Evolutionary conservation across 1,140 invertebrate species (phyloP), one percentile per base, ranked within the genome.

Genomic region (Anoplolepis gracilipes): DNA sequence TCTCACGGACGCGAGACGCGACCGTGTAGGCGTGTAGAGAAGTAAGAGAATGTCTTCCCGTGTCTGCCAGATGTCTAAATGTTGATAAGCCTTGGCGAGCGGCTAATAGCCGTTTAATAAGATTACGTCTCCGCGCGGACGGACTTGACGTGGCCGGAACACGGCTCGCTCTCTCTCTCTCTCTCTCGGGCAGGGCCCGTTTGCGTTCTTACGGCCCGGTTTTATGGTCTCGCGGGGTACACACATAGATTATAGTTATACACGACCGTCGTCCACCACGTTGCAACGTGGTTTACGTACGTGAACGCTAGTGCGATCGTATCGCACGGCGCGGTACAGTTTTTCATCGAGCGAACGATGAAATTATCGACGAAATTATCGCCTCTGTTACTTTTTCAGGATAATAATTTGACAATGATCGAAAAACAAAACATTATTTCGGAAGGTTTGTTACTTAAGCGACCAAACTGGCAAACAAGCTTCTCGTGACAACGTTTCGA

Each of bases 41-140:
- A 92, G 91, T 90, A 85, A 81, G 88, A 90, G 92, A 94, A 93
- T 93, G 93, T 91, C 88, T 90, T 90, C 92, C 87, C 91, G 90
- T 92, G 93, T 94, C 93, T 94, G 93, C 90, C 92, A 93, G 93
- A 93, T 93, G 93, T 94, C 93, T 93, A 94, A 94, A 94, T 93
- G 93, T 94, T 93, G 93, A 94, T 93, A 93, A 94, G 93, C 89
- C 91, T 91, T 90, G 92, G 86, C 93, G 93, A 93, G 91, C 92
- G 93, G 92, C 92, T 94, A 94, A 94, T 94, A 94, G 92, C 93
- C 93, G 93, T 94, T 94, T 94, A 94, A 94, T 94, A 94, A 94
- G 93, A 94, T 94, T 94, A 94, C 92, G 93, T 94, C 93, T 92
- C 90, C 88, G 87, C 87, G 85, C 77, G 92, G 90, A 93, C 92